Percentiles rank a stretch among this genome's conserved stretches.
Evolutionary conservation across 1,140 invertebrate species (phyloP).

Genomic region (Drosophila malerkotliana): DNA sequence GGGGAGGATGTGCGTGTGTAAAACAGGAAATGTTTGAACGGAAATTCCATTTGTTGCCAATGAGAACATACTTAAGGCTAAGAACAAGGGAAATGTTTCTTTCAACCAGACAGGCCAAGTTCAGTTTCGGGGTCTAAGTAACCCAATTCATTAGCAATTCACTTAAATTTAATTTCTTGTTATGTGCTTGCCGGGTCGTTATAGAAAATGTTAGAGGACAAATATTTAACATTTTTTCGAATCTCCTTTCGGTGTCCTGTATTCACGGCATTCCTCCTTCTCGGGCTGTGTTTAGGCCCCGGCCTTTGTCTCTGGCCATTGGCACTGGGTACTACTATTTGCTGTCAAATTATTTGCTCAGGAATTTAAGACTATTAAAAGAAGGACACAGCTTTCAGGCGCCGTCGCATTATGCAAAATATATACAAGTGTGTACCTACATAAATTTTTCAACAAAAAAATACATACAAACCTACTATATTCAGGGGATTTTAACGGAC

Average conservation of each 20-base stretch:
- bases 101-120: background rate
- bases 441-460: constrained; percentile 15
- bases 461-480: constrained; percentile 39
- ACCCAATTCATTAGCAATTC: background rate
- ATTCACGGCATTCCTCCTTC: background rate
- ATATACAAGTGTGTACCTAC: constrained; percentile 11
- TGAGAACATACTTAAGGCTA: constrained; percentile 34
- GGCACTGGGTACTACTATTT: constrained; percentile 55
- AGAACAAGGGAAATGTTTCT: background rate
- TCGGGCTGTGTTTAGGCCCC: background rate
- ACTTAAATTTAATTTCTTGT: constrained; percentile 14
- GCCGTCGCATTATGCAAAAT: constrained; percentile 67
- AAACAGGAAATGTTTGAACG: constrained; percentile 61
- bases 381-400: constrained; percentile 54
- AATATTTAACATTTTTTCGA: constrained; percentile 27
- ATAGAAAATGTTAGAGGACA: constrained; percentile 11
- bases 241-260: background rate
- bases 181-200: too few species aligned
- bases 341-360: constrained; percentile 71
- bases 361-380: constrained; percentile 74
- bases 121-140: background rate
- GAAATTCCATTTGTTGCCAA: constrained; percentile 59
- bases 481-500: constrained; percentile 23
- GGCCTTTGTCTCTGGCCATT: constrained; percentile 40
- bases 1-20: constrained; percentile 27